Conservation (phyloP, 2,797 vertebrate genomes). For the Darevskia nairensis region DNA sequence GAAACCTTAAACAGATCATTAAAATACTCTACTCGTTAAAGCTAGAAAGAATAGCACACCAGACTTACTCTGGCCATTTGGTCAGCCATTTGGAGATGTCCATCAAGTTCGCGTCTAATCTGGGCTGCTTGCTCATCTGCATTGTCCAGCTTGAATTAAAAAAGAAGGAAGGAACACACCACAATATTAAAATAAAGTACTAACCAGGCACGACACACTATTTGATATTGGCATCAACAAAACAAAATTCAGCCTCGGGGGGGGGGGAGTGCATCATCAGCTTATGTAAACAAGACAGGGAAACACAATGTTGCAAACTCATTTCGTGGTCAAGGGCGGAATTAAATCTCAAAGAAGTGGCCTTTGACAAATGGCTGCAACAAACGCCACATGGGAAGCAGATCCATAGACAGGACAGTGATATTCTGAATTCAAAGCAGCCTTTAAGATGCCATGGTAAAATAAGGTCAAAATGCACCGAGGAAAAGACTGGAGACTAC, state of each 20-base stretch:
- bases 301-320: neutral
- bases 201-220: rapidly evolving
- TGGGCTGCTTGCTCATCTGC: slow-evolving; percentile 97
- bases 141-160: slow-evolving; percentile 88
- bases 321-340: neutral
- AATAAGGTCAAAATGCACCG: neutral
- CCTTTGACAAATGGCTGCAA: neutral
- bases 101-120: slow-evolving; percentile 95
- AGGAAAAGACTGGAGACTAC: neutral
- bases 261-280: neutral
- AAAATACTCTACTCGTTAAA: neutral
- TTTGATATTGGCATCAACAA: neutral
- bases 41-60: neutral
- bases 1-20: neutral
- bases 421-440: neutral
- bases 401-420: neutral
- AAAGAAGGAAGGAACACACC: slow-evolving; percentile 31
- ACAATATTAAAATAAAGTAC: slow-evolving; percentile 7
- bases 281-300: neutral
- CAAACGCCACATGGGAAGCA: neutral
- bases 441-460: neutral
- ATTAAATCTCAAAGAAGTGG: neutral
- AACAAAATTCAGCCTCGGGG: neutral
- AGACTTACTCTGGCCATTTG: slow-evolving; percentile 88
- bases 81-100: slow-evolving; percentile 90